Base-by-base conservation (phyloP, 2,797 vertebrate species). In the Galaxias olidus region DNA sequence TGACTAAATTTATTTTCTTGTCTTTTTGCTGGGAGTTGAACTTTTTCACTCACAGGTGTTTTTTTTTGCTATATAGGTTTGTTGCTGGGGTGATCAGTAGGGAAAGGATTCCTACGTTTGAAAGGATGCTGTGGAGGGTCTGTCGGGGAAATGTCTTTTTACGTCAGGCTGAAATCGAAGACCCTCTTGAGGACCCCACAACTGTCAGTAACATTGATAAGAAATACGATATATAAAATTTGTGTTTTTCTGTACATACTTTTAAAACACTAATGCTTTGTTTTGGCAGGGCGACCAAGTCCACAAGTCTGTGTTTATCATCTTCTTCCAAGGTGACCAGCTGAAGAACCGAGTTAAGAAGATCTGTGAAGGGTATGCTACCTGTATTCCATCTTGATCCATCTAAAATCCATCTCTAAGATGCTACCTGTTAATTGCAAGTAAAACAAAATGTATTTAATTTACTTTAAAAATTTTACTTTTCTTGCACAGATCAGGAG, bases 61-160 rank as follows among this genome's bases (percentile, higher is more conserved):
- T 13, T 59, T 14, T 47, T 62, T 30, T 42, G 12, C 51, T 61
- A 9, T 74, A 42, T 78, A 98, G 97, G 67, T 98, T 98, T 81
- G 96, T 98, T 77, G 97, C 97, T 0, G 97, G 97, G 0, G 96
- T 98, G 63, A 98, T 98, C 87, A 95, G 91, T 84, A 93, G 97
- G 0, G 97, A 98, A 84, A 91, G 96, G 56, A 95, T 99, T 79
- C 97, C 96, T 41, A 98, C 93, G 0, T 99, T 99, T 67, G 97
- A 99, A 87, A 91, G 97, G 73, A 98, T 99, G 97, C 87, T 99
- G 79, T 99, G 97, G 97, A 90, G 97, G 9, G 97, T 99, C 84
- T 99, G 97, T 80, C 93, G 97, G 1, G 97, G 97, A 17, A 99
- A 99, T 1, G 97, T 99, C 1, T 99, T 99, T 88, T 87, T 99